These are phyloP conservation scores for Sitophilus oryzae DNA, from an alignment of 1,140 invertebrate species.

Conservation along the genomic window DNA sequence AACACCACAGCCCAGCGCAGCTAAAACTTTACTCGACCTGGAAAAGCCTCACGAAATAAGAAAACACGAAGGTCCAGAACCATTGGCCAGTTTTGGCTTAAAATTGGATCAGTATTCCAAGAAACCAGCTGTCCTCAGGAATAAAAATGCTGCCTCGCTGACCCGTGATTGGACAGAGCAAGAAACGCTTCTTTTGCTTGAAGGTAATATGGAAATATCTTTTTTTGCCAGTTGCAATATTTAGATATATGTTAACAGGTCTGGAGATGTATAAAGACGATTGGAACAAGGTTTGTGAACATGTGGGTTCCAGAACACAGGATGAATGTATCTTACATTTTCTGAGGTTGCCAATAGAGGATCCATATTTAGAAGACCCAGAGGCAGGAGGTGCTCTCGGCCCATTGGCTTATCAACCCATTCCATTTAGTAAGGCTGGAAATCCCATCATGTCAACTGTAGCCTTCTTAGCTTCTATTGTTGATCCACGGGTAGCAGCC, in stretches of 20 bases:
- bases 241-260: constrained; percentile 36
- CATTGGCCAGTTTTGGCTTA: constrained; percentile 62
- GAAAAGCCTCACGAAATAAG: constrained; percentile 50
- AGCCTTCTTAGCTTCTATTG: constrained; percentile 96
- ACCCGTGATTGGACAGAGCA: constrained; percentile 98
- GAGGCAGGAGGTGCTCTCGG: constrained; percentile 73
- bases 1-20: constrained; percentile 76
- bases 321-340: constrained; percentile 99
- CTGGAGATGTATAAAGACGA: constrained; percentile 98
- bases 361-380: constrained; percentile 93
- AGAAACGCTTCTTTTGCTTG: constrained; percentile 91
- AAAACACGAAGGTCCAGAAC: constrained; percentile 37
- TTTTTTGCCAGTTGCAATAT: too few species aligned
- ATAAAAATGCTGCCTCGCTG: constrained; percentile 70
- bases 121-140: constrained; percentile 66
- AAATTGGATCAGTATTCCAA: constrained; percentile 91
- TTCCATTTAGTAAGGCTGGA: constrained; percentile 95
- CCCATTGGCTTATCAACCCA: constrained; percentile 92
- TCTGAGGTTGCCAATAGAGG: constrained; percentile 94
- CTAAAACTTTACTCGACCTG: constrained; percentile 76
- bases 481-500: constrained; percentile 94
- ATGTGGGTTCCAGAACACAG: constrained; percentile 94
- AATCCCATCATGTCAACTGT: constrained; percentile 99
- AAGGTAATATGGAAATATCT: constrained; percentile 51
- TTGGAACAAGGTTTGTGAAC: constrained; percentile 98